A percentile compares a stretch with the other conserved stretches of the same genome.
phyloP scores from a whole-genome alignment of 2,797 vertebrate genomes.

The Syngnathus rostellatus region DNA sequence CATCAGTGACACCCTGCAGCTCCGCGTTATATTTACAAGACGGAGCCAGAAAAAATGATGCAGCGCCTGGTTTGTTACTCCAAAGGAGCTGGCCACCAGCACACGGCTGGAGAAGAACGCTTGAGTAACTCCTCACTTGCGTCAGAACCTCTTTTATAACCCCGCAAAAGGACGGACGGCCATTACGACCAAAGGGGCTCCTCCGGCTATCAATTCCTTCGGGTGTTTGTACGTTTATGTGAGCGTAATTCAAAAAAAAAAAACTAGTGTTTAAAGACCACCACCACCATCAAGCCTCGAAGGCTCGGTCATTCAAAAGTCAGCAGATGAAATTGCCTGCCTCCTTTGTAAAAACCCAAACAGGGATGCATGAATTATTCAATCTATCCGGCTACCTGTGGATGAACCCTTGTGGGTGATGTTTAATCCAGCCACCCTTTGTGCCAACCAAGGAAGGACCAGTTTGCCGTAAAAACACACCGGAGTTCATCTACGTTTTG shows the following conservation, averaged over 20 bases:
- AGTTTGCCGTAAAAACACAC: too few relatives aligned
- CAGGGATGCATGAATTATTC: conserved; percentile 69
- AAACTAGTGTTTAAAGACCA: conserved; percentile 12
- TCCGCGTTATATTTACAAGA: conserved; percentile 52
- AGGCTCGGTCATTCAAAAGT: conserved; percentile 56
- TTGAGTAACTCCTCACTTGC: conserved; percentile 43
- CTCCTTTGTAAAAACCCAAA: conserved; percentile 62
- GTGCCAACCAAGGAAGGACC: too few relatives aligned
- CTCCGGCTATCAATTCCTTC: neutral
- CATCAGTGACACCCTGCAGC: conserved; percentile 35
- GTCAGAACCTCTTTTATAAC: conserved; percentile 54
- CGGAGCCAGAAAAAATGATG: conserved; percentile 42
- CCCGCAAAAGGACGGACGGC: conserved; percentile 17
- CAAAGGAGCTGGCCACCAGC: conserved; percentile 39
- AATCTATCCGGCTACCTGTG: conserved; percentile 14
- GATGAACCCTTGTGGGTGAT: too few relatives aligned
- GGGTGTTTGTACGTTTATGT: neutral
- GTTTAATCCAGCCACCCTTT: too few relatives aligned
- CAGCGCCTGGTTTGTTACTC: conserved; percentile 56
- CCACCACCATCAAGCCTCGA: conserved; percentile 26
- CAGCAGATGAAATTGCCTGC: conserved; percentile 64
- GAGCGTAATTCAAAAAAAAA: neutral
- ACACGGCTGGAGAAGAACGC: conserved; percentile 43
- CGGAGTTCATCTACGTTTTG: too few relatives aligned
- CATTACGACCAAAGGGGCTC: neutral